Evolutionary conservation across 2,113 vertebrate species (phyloP).

Genomic region (Rhombomys opimus): DNA sequence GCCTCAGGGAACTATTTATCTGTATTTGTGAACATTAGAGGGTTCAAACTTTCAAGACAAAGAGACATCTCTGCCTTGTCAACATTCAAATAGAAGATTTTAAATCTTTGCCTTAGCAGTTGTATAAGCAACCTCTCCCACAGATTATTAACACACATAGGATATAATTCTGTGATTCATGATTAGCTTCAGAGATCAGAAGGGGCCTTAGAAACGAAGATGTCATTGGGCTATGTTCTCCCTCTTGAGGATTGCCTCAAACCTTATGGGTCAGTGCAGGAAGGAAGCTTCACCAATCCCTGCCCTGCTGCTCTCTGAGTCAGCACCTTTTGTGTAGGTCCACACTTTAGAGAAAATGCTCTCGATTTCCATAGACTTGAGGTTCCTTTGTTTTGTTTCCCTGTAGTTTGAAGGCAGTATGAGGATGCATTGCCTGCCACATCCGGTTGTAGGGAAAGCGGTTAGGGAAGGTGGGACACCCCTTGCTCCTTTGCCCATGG

Average conservation of each 20-base stretch:
- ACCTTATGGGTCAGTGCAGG: not conserved
- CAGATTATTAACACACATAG: not conserved
- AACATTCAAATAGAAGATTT: not conserved
- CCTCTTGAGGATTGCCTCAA: not conserved
- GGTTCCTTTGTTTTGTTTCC: not conserved
- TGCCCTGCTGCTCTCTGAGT: not conserved
- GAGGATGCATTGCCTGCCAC: not conserved
- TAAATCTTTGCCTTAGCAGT: not conserved
- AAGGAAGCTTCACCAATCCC: not conserved
- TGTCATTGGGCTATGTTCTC: not conserved
- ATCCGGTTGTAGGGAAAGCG: too few species aligned
- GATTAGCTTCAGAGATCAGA: not conserved
- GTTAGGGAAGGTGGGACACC: not conserved
- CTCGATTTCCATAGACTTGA: not conserved
- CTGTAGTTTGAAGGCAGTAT: not conserved
- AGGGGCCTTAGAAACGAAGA: not conserved
- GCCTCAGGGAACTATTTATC: not conserved
- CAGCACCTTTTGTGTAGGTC: not conserved
- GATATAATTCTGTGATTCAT: not conserved
- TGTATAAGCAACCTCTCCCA: not conserved
- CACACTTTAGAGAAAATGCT: not conserved
- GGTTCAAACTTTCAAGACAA: conserved; percentile 10
- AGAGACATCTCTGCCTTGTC: not conserved
- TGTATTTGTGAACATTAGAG: not conserved
- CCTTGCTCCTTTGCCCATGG: not conserved